phyloP scores from a whole-genome alignment of 2,888 invertebrate genomes.

The Pyrgus malvae region DNA sequence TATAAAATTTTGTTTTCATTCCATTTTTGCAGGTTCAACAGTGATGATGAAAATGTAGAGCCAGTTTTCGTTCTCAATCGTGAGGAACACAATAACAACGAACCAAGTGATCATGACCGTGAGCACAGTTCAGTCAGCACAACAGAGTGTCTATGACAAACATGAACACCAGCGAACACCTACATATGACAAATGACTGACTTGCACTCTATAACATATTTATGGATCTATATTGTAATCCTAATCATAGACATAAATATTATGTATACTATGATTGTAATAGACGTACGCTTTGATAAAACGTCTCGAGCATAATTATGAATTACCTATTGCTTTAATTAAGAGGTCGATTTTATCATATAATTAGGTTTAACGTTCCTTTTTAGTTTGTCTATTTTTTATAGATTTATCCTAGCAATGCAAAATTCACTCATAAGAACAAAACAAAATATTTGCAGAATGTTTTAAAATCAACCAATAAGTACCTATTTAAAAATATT shows the following conservation, averaged over 20 bases:
- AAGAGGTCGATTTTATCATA: too few relatives aligned
- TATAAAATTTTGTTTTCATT: conserved; percentile 24
- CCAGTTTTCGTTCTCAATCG: conserved; percentile 61
- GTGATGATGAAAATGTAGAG: conserved; percentile 65
- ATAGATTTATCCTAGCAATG: too few relatives aligned
- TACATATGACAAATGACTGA: background rate
- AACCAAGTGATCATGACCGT: conserved; percentile 47
- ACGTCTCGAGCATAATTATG: too few relatives aligned
- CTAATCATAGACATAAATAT: background rate
- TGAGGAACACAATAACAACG: conserved; percentile 62
- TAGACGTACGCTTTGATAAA: too few relatives aligned
- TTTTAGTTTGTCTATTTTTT: too few relatives aligned
- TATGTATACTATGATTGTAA: too few relatives aligned
- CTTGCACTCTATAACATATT: background rate
- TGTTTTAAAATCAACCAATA: too few relatives aligned
- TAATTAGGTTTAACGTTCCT: too few relatives aligned
- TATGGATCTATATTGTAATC: conserved; percentile 3
- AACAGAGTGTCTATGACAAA: conserved; percentile 48
- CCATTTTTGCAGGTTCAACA: conserved; percentile 54
- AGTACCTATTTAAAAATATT: too few relatives aligned
- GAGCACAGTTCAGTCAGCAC: conserved; percentile 39
- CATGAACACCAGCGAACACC: conserved; percentile 34
- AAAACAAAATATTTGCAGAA: too few relatives aligned
- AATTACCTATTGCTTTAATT: too few relatives aligned
- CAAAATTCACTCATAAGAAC: too few relatives aligned